A percentile compares a stretch with the other conserved stretches of the same genome.
These are phyloP conservation scores for Molorchus minor DNA, from an alignment of 2,888 invertebrate genomes.

Conservation along the genomic window DNA sequence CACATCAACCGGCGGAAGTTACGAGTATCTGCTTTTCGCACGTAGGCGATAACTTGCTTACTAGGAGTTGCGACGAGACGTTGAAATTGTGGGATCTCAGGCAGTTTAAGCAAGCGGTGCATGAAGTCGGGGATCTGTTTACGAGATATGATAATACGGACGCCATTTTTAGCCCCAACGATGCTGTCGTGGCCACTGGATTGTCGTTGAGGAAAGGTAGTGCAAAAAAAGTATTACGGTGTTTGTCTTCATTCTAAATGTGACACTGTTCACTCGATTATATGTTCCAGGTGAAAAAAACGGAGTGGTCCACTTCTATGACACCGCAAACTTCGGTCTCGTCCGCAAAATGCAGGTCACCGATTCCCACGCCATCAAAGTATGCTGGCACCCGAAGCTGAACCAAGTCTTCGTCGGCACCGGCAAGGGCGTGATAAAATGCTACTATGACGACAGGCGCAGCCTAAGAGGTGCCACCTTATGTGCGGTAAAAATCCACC, in stretches of 20 bases:
- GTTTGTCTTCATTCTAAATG: not conserved
- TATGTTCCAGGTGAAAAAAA: constrained; percentile 55
- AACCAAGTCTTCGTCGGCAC: constrained; percentile 95
- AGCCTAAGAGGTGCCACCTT: constrained; percentile 92
- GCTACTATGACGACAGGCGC: constrained; percentile 88
- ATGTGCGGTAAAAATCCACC: constrained; percentile 83
- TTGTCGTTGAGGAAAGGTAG: constrained; percentile 78
- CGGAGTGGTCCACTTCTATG: constrained; percentile 82
- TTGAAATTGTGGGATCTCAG: constrained; percentile 95
- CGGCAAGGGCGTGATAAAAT: constrained; percentile 88
- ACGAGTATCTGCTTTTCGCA: constrained; percentile 90
- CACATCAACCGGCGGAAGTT: constrained; percentile 85
- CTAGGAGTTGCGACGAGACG: constrained; percentile 90
- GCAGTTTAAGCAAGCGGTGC: constrained; percentile 80
- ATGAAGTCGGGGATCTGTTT: constrained; percentile 74
- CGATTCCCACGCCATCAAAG: constrained; percentile 85
- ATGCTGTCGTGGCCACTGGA: constrained; percentile 87
- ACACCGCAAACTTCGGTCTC: constrained; percentile 78
- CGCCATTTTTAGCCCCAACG: constrained; percentile 91
- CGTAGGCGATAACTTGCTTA: constrained; percentile 78
- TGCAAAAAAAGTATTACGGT: no score
- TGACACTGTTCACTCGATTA: not conserved
- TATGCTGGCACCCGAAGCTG: constrained; percentile 96
- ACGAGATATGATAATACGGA: constrained; percentile 87
- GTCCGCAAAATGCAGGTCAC: constrained; percentile 80